A percentile compares a stretch with the other conserved stretches of the same genome.
phyloP scores from a whole-genome alignment of 1,140 invertebrate species.

The Megathymus violae region DNA sequence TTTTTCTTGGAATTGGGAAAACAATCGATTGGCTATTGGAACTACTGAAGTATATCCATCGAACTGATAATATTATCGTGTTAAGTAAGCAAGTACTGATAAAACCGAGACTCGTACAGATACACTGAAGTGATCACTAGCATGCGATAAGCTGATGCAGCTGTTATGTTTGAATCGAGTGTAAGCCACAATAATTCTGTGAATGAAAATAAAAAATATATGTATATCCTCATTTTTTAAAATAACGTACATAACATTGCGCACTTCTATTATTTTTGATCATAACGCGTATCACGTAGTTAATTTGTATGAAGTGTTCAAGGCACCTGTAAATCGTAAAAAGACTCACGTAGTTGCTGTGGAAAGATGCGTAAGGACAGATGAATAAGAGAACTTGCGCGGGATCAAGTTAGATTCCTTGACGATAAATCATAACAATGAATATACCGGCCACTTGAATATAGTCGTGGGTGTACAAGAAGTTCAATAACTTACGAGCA shows the following conservation, averaged over 20 bases:
- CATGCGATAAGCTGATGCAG: neutral
- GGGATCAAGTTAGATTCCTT: constrained; percentile 3
- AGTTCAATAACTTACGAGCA: constrained; percentile 77
- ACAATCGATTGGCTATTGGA: constrained; percentile 5
- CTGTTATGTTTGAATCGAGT: neutral
- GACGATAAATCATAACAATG: constrained; percentile 8
- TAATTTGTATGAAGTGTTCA: constrained; percentile 2
- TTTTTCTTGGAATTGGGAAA: neutral
- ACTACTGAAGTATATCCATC: constrained; percentile 20
- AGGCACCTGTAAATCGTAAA: neutral
- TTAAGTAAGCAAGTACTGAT: constrained; percentile 10
- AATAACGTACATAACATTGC: neutral
- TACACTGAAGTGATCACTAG: neutral
- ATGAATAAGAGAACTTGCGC: too few relatives aligned
- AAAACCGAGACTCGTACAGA: neutral
- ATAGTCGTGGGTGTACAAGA: neutral
- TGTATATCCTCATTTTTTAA: neutral
- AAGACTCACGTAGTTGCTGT: neutral
- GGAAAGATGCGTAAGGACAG: neutral
- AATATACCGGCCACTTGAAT: too few relatives aligned
- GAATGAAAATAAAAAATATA: neutral
- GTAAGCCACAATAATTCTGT: neutral
- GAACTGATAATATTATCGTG: constrained; percentile 26
- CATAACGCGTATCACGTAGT: neutral
- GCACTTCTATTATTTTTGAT: neutral